These are phyloP conservation scores for Oxygymnocypris stewartii DNA, from an alignment of 2,113 vertebrate species.

Conservation along the genomic window DNA sequence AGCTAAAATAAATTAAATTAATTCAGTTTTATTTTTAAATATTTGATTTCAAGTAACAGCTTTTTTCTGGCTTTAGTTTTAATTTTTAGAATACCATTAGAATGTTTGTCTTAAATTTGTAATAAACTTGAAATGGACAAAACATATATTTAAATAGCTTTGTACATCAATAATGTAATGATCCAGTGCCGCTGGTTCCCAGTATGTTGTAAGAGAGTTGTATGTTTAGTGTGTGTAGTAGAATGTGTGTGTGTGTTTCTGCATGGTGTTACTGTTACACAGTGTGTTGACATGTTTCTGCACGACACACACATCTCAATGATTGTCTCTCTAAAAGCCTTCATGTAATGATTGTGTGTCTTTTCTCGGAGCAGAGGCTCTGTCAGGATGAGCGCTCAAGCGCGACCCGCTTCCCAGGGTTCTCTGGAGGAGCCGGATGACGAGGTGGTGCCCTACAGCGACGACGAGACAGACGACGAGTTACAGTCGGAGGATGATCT, in stretches of 20 bases:
- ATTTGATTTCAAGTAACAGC: too few relatives aligned
- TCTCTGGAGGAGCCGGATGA: conserved; percentile 81
- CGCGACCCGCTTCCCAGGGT: conserved; percentile 61
- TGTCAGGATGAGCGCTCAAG: conserved; percentile 66
- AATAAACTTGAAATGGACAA: too few relatives aligned
- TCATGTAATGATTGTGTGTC: neutral
- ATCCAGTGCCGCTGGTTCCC: neutral
- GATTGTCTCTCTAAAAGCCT: neutral
- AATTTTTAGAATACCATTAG: too few relatives aligned
- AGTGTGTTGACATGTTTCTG: neutral
- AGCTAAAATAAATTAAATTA: too few relatives aligned
- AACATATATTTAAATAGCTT: neutral
- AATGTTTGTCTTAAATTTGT: too few relatives aligned
- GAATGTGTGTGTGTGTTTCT: conserved; percentile 9
- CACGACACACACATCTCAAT: conserved; percentile 16
- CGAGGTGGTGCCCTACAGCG: conserved; percentile 92
- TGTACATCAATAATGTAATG: neutral
- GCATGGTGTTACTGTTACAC: too few relatives aligned
- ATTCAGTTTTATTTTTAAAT: too few relatives aligned
- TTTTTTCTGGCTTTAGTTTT: too few relatives aligned
- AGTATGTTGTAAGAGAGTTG: neutral
- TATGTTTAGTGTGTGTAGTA: neutral
- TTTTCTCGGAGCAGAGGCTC: neutral
- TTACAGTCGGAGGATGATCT: conserved; percentile 62
- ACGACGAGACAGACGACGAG: conserved; percentile 92